Conservation (phyloP, 2,797 vertebrate species). For the Potorous gilbertii region DNA sequence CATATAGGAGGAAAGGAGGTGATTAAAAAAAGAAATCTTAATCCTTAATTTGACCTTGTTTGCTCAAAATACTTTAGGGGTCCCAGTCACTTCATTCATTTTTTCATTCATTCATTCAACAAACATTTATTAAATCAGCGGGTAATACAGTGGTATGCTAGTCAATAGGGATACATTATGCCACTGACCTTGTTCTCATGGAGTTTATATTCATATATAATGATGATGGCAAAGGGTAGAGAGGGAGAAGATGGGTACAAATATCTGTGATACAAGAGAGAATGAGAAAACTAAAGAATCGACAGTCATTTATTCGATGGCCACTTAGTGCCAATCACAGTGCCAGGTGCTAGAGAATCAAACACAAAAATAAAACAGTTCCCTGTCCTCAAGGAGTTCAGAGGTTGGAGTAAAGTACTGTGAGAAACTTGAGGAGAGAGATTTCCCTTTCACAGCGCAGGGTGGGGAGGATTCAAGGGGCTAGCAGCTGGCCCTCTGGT, state of each 20-base stretch:
- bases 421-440: not conserved
- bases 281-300: not conserved
- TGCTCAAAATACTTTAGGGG: not conserved
- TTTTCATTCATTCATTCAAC: not conserved
- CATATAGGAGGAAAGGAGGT: not conserved
- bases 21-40: not conserved
- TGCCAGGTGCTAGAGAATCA: not conserved
- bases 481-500: not conserved
- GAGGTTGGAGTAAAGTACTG: not conserved
- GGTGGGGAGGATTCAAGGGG: not conserved
- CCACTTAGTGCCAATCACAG: not conserved
- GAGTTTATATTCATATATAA: not conserved
- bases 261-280: not conserved
- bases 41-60: not conserved
- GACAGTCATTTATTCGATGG: not conserved
- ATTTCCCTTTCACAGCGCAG: not conserved
- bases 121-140: not conserved
- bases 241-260: not conserved
- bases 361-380: not conserved
- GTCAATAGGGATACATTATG: not conserved
- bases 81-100: not conserved
- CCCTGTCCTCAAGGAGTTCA: not conserved
- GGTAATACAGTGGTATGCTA: not conserved
- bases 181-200: not conserved
- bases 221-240: not conserved